Percentiles rank a stretch among this genome's conserved stretches.
Conservation (phyloP, 2,888 invertebrate genomes). For the Smittia sp. region DNA sequence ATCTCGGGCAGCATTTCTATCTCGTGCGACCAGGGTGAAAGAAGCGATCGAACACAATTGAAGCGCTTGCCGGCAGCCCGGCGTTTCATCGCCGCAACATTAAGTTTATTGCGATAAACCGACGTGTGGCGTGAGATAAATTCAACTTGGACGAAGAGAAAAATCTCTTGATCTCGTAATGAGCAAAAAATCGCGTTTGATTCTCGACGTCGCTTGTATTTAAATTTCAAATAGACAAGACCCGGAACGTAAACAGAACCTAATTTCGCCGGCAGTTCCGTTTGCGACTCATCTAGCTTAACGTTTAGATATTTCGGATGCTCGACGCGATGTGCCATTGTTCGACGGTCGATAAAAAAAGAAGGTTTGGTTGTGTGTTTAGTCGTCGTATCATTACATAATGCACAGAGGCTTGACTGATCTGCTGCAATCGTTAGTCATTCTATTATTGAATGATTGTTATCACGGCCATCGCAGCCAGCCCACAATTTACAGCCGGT, state of each 20-base stretch:
- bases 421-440: not conserved
- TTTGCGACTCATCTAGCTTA: too few species aligned
- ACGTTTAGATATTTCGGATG: not conserved
- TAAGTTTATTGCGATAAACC: too few species aligned
- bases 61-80: too few species aligned
- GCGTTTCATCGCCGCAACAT: too few species aligned
- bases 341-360: not conserved
- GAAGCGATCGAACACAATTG: too few species aligned
- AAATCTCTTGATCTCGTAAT: too few species aligned
- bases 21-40: too few species aligned
- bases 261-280: too few species aligned
- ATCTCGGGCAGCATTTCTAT: too few species aligned
- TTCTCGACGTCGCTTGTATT: not conserved
- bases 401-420: not conserved
- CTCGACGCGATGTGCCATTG: not conserved
- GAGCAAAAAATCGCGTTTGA: not conserved
- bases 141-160: too few species aligned
- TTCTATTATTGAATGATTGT: not conserved
- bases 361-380: constrained; percentile 8
- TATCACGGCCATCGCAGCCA: not conserved
- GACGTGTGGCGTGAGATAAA: too few species aligned
- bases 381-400: not conserved
- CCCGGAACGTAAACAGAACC: not conserved
- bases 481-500: not conserved
- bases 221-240: constrained; percentile 1